A percentile compares a stretch with the other conserved stretches of the same genome.
phyloP scores from a whole-genome alignment of 2,113 vertebrate genomes.

The human (Homo sapiens) region GRCh38 chr4:115379501-115380000 shows the following conservation, averaged over 20 bases:
- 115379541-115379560: not conserved
- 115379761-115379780: not conserved
- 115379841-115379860: not conserved
- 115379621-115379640: not conserved
- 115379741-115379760: not conserved
- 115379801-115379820: not conserved
- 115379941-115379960: not conserved
- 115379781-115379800: not conserved
- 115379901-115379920: not conserved
- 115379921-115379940: not conserved
- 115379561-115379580: not conserved
- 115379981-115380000: not conserved
- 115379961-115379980: not conserved
- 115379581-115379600: not conserved
- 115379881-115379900: not conserved
- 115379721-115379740: not conserved
- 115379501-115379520: not conserved
- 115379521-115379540: not conserved
- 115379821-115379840: not conserved
- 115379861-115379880: not conserved
- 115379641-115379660: not conserved
- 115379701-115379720: not conserved
- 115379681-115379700: not conserved
- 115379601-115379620: too few relatives aligned
- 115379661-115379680: not conserved